Percentiles rank a stretch among this genome's conserved stretches.
Conservation (phyloP, 2,888 invertebrate genomes). For the Bibio marci region DNA sequence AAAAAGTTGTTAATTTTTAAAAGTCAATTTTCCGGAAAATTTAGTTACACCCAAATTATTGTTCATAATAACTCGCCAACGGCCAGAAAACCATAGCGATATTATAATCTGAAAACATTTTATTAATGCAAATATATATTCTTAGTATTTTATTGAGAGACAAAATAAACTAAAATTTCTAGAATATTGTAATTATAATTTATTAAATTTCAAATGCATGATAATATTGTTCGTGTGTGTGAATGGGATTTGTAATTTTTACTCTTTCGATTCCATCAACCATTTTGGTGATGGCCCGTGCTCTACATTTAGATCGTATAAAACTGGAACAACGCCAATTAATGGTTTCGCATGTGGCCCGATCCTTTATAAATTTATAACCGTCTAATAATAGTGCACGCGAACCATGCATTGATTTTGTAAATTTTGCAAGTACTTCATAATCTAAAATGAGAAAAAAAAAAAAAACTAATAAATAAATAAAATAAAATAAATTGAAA, state of each 20-base stretch:
- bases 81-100: too few relatives aligned
- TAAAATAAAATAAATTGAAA: background rate
- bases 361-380: constrained; percentile 21
- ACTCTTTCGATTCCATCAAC: constrained; percentile 5
- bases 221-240: constrained; percentile 4
- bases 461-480: background rate
- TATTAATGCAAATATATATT: too few relatives aligned
- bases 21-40: too few relatives aligned
- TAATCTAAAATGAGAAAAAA: constrained; percentile 2
- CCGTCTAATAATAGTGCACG: constrained; percentile 3
- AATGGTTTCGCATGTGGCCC: constrained; percentile 15
- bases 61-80: too few relatives aligned
- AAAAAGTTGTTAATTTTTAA: too few relatives aligned
- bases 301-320: constrained; percentile 6
- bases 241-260: constrained; percentile 4
- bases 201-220: too few relatives aligned
- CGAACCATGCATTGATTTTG: constrained; percentile 5
- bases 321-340: constrained; percentile 8
- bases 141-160: too few relatives aligned
- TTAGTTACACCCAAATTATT: too few relatives aligned
- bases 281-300: constrained; percentile 6
- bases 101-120: too few relatives aligned
- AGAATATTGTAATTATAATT: too few relatives aligned
- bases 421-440: constrained; percentile 4
- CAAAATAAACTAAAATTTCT: too few relatives aligned